Evolutionary conservation across 2,797 vertebrate genomes (phyloP).

Genomic region (Gobionotothen gibberifrons): DNA sequence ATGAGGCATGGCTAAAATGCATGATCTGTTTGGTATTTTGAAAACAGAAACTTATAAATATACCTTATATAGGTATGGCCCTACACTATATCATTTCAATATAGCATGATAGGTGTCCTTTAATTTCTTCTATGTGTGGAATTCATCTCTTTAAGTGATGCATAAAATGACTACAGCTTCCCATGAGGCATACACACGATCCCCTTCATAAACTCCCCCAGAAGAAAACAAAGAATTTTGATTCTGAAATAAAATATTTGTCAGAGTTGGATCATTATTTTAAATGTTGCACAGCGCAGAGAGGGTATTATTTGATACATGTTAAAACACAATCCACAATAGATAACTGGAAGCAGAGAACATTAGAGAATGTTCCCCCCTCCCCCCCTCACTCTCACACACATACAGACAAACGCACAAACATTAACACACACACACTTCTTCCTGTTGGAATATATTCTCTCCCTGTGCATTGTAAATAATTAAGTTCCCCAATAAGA

Average conservation of each 20-base stretch:
- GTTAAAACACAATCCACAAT: background rate
- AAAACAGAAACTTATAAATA: too few species aligned
- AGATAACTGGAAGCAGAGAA: constrained; percentile 5
- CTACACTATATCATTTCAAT: too few species aligned
- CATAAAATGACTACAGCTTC: background rate
- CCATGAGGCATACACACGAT: background rate
- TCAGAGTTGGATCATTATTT: constrained; percentile 13
- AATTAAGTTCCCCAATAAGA: constrained; percentile 62
- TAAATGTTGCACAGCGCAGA: background rate
- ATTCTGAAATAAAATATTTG: constrained; percentile 11
- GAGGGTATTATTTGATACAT: background rate
- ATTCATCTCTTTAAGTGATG: too few species aligned
- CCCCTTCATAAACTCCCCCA: background rate
- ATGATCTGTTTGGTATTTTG: too few species aligned
- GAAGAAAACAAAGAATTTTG: background rate
- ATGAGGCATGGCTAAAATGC: too few species aligned
- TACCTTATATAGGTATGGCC: too few species aligned
- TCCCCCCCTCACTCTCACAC: background rate
- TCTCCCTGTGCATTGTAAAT: constrained; percentile 54
- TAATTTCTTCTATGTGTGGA: too few species aligned
- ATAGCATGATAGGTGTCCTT: too few species aligned
- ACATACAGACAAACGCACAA: too few species aligned
- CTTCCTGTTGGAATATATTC: constrained; percentile 43
- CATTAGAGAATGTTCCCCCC: constrained; percentile 17
- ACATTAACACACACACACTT: background rate